These are phyloP conservation scores for Rhineura floridana DNA, from an alignment of 2,113 vertebrate genomes.

Conservation along the genomic window DNA sequence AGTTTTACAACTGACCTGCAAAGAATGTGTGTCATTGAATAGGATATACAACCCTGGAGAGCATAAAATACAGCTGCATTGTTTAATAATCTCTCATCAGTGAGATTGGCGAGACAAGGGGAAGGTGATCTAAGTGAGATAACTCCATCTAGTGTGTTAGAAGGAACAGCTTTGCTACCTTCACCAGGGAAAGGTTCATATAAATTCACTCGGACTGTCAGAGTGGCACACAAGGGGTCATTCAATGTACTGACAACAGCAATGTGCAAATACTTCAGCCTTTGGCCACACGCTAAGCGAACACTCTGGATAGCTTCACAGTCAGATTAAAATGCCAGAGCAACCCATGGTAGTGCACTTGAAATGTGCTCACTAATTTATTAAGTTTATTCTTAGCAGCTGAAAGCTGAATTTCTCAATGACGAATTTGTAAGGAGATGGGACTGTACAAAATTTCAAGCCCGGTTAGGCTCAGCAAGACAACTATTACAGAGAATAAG, in stretches of 20 bases:
- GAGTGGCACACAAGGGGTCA: conserved; percentile 65
- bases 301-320: conserved; percentile 74
- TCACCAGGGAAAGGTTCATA: conserved; percentile 70
- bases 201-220: conserved; percentile 73
- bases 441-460: conserved; percentile 16
- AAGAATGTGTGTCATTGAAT: conserved; percentile 70
- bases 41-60: conserved; percentile 61
- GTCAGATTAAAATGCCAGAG: conserved; percentile 73
- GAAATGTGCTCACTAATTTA: conserved; percentile 70
- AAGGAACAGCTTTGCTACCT: conserved; percentile 53
- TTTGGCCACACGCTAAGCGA: conserved; percentile 77
- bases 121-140: conserved; percentile 60
- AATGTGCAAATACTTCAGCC: conserved; percentile 70
- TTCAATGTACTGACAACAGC: conserved; percentile 74
- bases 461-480: neutral
- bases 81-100: conserved; percentile 62
- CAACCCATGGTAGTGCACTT: conserved; percentile 60
- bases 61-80: conserved; percentile 65
- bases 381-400: conserved; percentile 73
- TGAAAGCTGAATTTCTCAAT: conserved; percentile 71
- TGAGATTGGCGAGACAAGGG: conserved; percentile 31
- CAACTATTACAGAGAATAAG: neutral
- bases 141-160: conserved; percentile 47
- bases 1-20: conserved; percentile 71
- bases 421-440: conserved; percentile 51